Evolutionary conservation across 2,888 invertebrate species (phyloP), one percentile per base, ranked within the genome.

Genomic region (Meiosimyza decipiens): DNA sequence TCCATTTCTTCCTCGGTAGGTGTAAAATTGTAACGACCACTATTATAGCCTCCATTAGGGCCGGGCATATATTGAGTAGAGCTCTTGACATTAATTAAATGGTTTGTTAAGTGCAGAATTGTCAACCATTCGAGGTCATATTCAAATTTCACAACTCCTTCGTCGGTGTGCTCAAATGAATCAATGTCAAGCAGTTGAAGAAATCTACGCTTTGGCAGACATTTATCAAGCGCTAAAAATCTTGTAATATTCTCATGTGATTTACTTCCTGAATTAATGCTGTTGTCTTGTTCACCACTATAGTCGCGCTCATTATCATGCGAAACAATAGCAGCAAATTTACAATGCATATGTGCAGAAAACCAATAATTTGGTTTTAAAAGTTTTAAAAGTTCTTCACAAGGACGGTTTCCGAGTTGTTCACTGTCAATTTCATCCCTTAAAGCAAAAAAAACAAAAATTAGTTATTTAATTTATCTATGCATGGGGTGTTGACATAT

Each of bases 41-140:
- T 76, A 16, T 73, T 69, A 6, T 51, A 65, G 78, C 88, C 88
- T 33, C 90, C 89, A 52, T 92, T 91, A 11, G 84, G 83, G 4
- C 95, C 95, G 1, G 98, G 98, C 92, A 98, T 91, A 83, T 94
- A 96, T 79, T 91, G 90, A 62, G 89, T 89, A 12, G 89, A 85
- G 81, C 88, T 91, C 82, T 92, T 93, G 0, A 94, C 91, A 82
- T 91, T 93, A 59, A 95, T 87, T 63, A 98, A 89, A 88, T 97
- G 95, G 88, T 99, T 96, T 1, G 99, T 99, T 76, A 91, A 90
- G 82, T 91, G 92, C 62, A 99, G 89, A 82, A 99, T 91, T 12
- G 95, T 91, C 74, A 99, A 88, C 99, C 99, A 99, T 86, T 98
- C 97, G n/a, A 92, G 89, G 88, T 99, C 99, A 86, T 96, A 93